These are phyloP conservation scores for Papilio dardanus DNA, from an alignment of 1,140 invertebrate genomes.

Conservation along the genomic window DNA sequence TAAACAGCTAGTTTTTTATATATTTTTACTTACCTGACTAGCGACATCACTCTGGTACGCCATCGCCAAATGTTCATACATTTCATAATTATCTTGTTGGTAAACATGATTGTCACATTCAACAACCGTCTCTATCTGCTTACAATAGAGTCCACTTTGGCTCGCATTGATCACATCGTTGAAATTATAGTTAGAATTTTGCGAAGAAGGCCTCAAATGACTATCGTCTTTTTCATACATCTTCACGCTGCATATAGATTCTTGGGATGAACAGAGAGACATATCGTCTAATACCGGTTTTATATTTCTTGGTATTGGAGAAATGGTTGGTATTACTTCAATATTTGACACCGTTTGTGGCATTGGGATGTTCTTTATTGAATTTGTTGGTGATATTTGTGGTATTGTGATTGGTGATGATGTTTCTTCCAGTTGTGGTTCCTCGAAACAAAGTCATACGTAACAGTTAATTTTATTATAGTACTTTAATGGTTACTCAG, in stretches of 20 bases:
- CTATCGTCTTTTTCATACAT: slow-evolving; percentile 70
- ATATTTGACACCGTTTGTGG: not conserved
- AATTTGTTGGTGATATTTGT: no score
- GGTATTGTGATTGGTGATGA: not conserved
- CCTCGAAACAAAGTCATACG: not conserved
- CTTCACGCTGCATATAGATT: slow-evolving; percentile 57
- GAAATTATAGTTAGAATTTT: slow-evolving; percentile 72
- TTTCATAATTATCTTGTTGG: slow-evolving; percentile 63
- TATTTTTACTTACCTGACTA: slow-evolving; percentile 51
- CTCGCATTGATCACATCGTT: slow-evolving; percentile 64
- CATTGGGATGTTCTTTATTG: not conserved
- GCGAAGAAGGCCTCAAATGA: slow-evolving; percentile 64
- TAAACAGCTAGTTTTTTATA: not conserved
- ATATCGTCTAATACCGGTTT: slow-evolving; percentile 47
- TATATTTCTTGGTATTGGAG: slow-evolving; percentile 27
- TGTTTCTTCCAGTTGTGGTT: not conserved
- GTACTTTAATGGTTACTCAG: no score
- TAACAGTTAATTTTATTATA: no score
- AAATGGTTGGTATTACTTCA: slow-evolving; percentile 28
- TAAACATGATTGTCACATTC: slow-evolving; percentile 53
- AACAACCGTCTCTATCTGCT: slow-evolving; percentile 43
- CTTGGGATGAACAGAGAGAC: slow-evolving; percentile 68
- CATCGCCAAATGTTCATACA: slow-evolving; percentile 74
- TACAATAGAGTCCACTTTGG: slow-evolving; percentile 47
- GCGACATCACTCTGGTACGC: slow-evolving; percentile 72